Base-by-base conservation (phyloP, 2,113 vertebrate species). In the Sinocyclocheilus grahami region DNA sequence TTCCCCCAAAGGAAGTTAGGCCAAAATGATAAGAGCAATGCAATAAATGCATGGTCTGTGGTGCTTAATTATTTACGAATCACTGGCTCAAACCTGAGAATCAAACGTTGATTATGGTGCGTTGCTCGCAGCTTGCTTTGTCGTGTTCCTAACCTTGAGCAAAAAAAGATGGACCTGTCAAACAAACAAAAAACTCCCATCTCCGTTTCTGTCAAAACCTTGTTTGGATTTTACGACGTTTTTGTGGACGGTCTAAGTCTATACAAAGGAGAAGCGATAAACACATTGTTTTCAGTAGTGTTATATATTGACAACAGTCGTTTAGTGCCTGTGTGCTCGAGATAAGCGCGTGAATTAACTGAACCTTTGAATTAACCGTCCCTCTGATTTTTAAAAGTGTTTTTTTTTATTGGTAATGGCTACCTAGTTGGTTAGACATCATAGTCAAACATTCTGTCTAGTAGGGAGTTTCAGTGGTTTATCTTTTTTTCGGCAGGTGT, bases 1-100 rank as follows among this genome's bases (percentile, higher is more conserved):
- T 76, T 90, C 87, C 87, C 86, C 84, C 75, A 72, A 74, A 86
- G 84, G 81, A 84, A 85, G 48, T 42, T 16, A 58, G 84, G 79
- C 74, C 88, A 84, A 46, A 77, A 72, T 10, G 79, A 67, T 24
- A 84, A 82, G 65, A 72, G 24, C 55, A 83, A 78, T 74, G 69
- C 30, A 22, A 58, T 62, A n/a, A 76, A 63, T 78, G 24, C 46
- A 16, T 18, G 16, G 27, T 37, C 39, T 60, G 12, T 78, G 53
- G 5, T 63, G 11, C 22, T 22, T 62, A 10, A 24, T 39, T 39
- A 30, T 62, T 18, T 65, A 16, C 46, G 27, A 72, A 75, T 5
- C 12, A n/a, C n/a, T n/a, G 33, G 69, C 39, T 80, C 71, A 51
- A 39, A 82, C 16, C 58, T 18, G 13, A 22, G 30, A 11, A 27